phyloP scores from a whole-genome alignment of 2,797 vertebrate species.

The Meda fulgida region DNA sequence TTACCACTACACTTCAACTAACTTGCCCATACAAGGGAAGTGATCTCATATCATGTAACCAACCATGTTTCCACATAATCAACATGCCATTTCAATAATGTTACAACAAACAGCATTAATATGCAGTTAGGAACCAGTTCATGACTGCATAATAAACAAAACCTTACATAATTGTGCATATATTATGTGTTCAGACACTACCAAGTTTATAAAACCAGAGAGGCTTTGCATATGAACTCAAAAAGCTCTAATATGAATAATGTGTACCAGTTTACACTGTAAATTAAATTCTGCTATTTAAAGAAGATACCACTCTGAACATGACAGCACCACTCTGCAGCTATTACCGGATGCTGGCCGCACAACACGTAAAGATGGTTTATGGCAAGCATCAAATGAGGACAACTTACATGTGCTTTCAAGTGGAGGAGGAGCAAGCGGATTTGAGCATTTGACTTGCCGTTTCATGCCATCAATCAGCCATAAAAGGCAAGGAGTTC shows the following conservation, averaged over 20 bases:
- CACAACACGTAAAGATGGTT: background rate
- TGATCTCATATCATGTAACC: no score
- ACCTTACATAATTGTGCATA: background rate
- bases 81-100: background rate
- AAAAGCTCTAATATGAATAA: conserved; percentile 12
- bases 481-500: conserved; percentile 7
- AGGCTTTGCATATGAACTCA: background rate
- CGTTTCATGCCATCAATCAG: conserved; percentile 31
- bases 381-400: background rate
- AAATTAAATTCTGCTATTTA: background rate
- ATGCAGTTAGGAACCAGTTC: background rate
- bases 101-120: background rate
- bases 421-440: background rate
- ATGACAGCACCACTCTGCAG: background rate
- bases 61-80: background rate
- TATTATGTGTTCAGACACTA: background rate
- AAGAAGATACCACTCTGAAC: background rate
- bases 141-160: background rate
- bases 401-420: background rate
- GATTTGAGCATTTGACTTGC: background rate
- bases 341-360: background rate
- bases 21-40: background rate
- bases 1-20: background rate
- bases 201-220: background rate
- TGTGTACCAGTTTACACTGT: background rate